Percentiles rank a stretch among this genome's conserved stretches.
These are phyloP conservation scores for Cheiracanthium punctorium DNA, from an alignment of 2,888 invertebrate species.

Conservation along the genomic window DNA sequence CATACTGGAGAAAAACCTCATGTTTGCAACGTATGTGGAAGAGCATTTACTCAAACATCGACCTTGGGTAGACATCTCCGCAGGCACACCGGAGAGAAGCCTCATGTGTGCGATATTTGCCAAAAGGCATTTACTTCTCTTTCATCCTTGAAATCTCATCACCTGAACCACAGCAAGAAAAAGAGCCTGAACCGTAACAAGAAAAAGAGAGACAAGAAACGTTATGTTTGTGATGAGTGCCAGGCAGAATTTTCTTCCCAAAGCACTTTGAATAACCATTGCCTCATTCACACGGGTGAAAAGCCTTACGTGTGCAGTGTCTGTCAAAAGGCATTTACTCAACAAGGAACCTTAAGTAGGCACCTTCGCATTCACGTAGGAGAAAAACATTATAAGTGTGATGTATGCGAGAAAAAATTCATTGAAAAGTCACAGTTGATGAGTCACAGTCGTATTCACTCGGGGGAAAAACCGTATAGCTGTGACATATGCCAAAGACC, in stretches of 20 bases:
- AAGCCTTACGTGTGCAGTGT: neutral
- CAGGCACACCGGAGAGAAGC: neutral
- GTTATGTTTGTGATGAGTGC: too few relatives aligned
- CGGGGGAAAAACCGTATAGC: conserved; percentile 42
- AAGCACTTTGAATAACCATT: too few relatives aligned
- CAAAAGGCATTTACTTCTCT: too few relatives aligned
- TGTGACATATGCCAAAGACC: neutral
- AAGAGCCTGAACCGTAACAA: too few relatives aligned
- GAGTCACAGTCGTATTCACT: conserved; percentile 36
- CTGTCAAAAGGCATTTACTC: conserved; percentile 47
- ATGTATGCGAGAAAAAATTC: conserved; percentile 35
- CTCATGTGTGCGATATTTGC: neutral
- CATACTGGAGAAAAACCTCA: neutral
- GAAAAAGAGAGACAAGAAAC: too few relatives aligned
- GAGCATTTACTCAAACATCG: too few relatives aligned
- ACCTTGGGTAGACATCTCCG: too few relatives aligned
- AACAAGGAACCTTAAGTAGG: conserved; percentile 38
- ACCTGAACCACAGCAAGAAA: neutral
- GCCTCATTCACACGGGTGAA: neutral
- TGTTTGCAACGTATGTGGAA: too few relatives aligned
- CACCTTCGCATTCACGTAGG: conserved; percentile 37
- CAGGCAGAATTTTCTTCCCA: too few relatives aligned
- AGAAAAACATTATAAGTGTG: conserved; percentile 30
- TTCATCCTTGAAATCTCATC: too few relatives aligned
- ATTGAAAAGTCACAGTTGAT: conserved; percentile 41